Evolutionary conservation across 2,797 vertebrate genomes (phyloP).

Genomic region (Parauchenoglanis ngamensis): DNA sequence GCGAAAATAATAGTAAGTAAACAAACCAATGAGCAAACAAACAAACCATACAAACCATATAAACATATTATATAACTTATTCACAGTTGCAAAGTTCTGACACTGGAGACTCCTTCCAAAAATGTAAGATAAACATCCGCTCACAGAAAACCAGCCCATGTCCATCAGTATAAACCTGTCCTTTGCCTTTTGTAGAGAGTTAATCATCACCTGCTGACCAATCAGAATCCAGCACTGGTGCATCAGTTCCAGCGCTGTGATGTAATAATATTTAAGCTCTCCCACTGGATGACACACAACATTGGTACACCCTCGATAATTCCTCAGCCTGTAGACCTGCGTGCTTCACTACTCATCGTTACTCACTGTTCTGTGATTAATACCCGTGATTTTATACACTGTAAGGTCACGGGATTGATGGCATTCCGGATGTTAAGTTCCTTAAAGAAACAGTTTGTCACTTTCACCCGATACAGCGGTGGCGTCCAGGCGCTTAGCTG

Average conservation of each 20-base stretch:
- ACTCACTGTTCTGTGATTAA: background rate
- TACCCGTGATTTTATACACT: background rate
- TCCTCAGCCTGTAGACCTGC: background rate
- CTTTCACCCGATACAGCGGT: background rate
- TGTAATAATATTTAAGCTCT: background rate
- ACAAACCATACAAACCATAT: background rate
- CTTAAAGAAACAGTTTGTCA: constrained; percentile 11
- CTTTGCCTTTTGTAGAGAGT: too few relatives aligned
- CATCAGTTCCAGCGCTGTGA: background rate
- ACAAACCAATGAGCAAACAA: background rate
- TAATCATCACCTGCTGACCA: background rate
- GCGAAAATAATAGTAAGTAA: background rate
- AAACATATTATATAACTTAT: background rate
- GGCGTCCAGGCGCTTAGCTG: constrained; percentile 3
- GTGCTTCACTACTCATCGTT: background rate
- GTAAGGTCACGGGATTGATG: constrained; percentile 15
- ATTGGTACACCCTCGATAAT: background rate
- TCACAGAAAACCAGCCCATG: background rate
- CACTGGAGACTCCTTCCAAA: constrained; percentile 6
- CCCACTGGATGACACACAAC: background rate
- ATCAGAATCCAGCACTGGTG: background rate
- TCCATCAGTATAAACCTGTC: background rate
- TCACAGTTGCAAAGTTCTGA: background rate
- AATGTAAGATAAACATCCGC: background rate
- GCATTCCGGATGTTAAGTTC: background rate